Conservation (phyloP, 2,888 invertebrate genomes). For the Nesidiocoris tenuis region DNA sequence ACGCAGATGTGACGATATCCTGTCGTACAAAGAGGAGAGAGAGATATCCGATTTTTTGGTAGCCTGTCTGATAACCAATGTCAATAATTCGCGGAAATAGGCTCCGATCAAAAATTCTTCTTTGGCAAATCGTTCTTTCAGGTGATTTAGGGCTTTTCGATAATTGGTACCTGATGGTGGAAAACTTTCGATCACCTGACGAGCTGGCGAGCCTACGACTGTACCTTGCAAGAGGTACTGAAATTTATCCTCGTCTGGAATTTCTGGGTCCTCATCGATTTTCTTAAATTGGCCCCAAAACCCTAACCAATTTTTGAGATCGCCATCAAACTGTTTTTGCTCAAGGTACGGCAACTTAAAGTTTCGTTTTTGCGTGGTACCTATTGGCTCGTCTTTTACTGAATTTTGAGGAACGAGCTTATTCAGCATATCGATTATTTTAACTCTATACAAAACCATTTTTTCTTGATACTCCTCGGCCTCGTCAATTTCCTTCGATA, state of each 20-base stretch:
- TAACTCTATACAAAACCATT: background rate
- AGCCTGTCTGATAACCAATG: conserved; percentile 13
- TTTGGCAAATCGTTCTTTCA: conserved; percentile 50
- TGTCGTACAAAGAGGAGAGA: conserved; percentile 11
- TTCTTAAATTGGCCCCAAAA: conserved; percentile 23
- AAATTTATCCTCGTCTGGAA: conserved; percentile 42
- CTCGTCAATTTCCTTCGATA: background rate
- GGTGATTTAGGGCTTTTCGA: background rate
- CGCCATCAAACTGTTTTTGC: conserved; percentile 24
- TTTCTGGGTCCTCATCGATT: background rate
- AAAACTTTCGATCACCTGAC: conserved; percentile 47
- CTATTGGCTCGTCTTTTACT: too few species aligned
- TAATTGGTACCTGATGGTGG: conserved; percentile 42
- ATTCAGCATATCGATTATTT: too few species aligned
- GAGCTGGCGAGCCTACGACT: conserved; percentile 39
- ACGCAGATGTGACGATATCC: conserved; percentile 14
- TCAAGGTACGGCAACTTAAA: background rate
- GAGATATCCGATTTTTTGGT: background rate
- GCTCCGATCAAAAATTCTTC: conserved; percentile 52
- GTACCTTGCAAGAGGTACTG: conserved; percentile 47
- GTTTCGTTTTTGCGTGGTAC: too few species aligned
- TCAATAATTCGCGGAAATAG: conserved; percentile 48
- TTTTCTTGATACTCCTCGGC: background rate
- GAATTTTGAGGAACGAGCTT: too few species aligned
- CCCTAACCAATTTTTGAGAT: conserved; percentile 4